Conservation (phyloP, 2,888 invertebrate genomes). For the Apotomis turbidana region DNA sequence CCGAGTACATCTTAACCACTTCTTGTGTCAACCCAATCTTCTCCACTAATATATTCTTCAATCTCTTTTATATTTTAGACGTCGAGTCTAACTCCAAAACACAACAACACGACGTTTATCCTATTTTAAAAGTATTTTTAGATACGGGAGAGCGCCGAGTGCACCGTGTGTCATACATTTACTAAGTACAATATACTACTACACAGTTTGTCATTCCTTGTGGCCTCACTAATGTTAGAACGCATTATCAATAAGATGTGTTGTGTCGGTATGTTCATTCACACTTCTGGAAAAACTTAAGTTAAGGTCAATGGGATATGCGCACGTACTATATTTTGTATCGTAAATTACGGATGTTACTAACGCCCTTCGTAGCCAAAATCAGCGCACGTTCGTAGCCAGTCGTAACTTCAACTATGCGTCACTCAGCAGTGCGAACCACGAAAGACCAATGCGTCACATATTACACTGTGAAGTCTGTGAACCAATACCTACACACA, state of each 20-base stretch:
- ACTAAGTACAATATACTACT: neutral
- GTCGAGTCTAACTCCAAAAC: neutral
- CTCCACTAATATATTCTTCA: no score
- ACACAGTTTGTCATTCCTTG: neutral
- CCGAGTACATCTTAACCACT: no score
- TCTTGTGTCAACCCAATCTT: no score
- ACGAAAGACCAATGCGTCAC: no score
- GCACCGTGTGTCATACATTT: slow-evolving; percentile 7
- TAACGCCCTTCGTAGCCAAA: no score
- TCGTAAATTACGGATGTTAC: neutral
- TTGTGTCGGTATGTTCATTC: neutral
- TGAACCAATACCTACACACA: no score
- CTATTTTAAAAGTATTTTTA: slow-evolving; percentile 4
- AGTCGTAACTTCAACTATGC: no score
- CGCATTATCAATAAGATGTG: neutral
- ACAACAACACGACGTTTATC: neutral
- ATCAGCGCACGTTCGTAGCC: no score
- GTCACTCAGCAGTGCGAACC: no score
- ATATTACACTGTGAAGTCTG: no score
- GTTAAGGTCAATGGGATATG: no score
- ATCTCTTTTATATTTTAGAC: slow-evolving; percentile 8
- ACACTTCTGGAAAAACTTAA: neutral
- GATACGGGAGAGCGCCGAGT: slow-evolving; percentile 7
- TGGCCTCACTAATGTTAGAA: neutral
- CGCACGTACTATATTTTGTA: neutral